Evolutionary conservation across 1,140 invertebrate genomes (phyloP).

Genomic region (Diploscapter pachys): DNA sequence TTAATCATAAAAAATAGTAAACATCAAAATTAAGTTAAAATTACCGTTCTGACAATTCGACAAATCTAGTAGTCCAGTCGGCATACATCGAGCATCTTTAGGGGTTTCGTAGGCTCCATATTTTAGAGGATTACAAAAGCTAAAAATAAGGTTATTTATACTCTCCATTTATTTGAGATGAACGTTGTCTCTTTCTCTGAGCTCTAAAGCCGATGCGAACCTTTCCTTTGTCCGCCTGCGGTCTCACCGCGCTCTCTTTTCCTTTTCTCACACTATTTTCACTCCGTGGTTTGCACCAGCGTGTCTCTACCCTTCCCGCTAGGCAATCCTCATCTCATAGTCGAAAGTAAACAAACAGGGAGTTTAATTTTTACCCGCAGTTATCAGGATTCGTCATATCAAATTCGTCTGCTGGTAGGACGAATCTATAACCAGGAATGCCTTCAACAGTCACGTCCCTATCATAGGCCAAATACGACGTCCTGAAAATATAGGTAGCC

Average conservation of each 20-base stretch:
- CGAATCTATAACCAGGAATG: slow-evolving; percentile 29
- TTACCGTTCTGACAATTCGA: too few relatives aligned
- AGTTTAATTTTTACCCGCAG: too few relatives aligned
- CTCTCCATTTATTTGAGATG: neutral
- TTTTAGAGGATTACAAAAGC: slow-evolving; percentile 24
- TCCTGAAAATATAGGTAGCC: neutral
- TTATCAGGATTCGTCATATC: slow-evolving; percentile 2
- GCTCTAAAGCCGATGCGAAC: neutral
- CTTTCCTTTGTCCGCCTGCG: too few relatives aligned
- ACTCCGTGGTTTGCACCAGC: too few relatives aligned
- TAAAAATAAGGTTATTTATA: neutral
- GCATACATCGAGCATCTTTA: slow-evolving; percentile 14
- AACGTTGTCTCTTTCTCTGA: neutral
- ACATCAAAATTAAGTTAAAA: too few relatives aligned
- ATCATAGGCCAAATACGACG: slow-evolving; percentile 17
- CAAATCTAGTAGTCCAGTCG: slow-evolving; percentile 23
- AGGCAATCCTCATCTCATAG: too few relatives aligned
- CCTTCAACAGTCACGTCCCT: slow-evolving; percentile 25
- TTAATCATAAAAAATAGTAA: too few relatives aligned
- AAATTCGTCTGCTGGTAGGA: slow-evolving; percentile 15
- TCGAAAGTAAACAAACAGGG: too few relatives aligned
- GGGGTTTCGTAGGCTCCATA: slow-evolving; percentile 23
- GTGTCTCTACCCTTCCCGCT: too few relatives aligned
- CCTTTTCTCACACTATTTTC: too few relatives aligned
- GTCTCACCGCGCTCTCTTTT: too few relatives aligned